Base-by-base conservation (phyloP, 2,888 invertebrate genomes). In the Catocala fraxini region DNA sequence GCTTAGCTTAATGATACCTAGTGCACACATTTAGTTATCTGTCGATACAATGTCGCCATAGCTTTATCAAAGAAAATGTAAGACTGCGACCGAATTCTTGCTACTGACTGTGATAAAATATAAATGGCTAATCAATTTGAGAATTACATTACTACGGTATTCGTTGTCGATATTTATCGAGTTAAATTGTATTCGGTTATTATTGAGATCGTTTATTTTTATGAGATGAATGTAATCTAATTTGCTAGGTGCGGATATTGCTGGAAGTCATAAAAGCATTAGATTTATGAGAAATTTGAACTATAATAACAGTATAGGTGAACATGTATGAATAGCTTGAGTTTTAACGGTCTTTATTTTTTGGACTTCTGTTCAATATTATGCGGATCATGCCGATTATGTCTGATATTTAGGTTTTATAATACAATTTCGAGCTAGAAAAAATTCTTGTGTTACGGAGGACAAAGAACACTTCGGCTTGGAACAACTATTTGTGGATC, bases 101-200 rank as follows among this genome's bases (percentile, higher is more conserved):
- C 73, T 75, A 73, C 74, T 42, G 52, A 65, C 48, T 48, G 51
- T 51, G 63, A 71, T 75, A 66, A 71, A 68, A 73, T 68, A 64
- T 75, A 72, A 75, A 73, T 66, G 63, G 48, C 65, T 68, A 65
- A 74, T 72, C 75, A 70, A 68, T 72, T 75, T 63, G 48, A 59
- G 62, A 70, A 75, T 70, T 62, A 64, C 68, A 72, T 75, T 74
- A 69, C 42, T 59, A 55, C 43, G 51, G 59, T 56, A 70, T 75
- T 65, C 43, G 67, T 61, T 41, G 63, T 58, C 15, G 47, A 12
- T 68, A 58, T 69, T 74, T 73, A 73, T 56, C 6, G 41, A 33
- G 11, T 46, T 25, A 51, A 48, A 60, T 56, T 51, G 46, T 39
- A 43, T 51, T 56, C n/a, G 11, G 39, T 10, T 45, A 55, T 51